phyloP scores from a whole-genome alignment of 2,888 invertebrate genomes.

The Athripsodes cinereus region DNA sequence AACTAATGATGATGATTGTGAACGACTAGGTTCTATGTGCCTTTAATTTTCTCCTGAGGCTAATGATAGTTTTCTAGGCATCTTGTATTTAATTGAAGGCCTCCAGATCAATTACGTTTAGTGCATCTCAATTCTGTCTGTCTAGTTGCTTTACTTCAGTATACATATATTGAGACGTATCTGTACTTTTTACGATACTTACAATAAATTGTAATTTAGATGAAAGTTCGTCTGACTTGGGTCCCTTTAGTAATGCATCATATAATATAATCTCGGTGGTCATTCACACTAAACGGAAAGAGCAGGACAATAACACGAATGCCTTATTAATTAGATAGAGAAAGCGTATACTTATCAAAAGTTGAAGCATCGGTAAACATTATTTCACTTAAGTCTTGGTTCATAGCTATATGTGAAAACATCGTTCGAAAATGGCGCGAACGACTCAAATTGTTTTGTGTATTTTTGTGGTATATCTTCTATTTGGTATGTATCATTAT shows the following conservation, averaged over 20 bases:
- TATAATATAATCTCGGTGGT: not conserved
- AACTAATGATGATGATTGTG: too few species aligned
- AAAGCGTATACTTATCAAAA: not conserved
- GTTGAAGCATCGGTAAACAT: not conserved
- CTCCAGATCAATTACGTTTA: too few species aligned
- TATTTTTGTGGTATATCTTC: not conserved
- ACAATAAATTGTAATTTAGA: too few species aligned
- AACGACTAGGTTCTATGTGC: too few species aligned
- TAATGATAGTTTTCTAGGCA: too few species aligned
- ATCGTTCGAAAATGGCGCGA: not conserved
- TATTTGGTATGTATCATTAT: not conserved
- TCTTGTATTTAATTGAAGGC: too few species aligned
- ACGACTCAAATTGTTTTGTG: not conserved
- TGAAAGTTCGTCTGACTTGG: too few species aligned
- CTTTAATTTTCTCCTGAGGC: too few species aligned
- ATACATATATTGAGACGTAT: too few species aligned
- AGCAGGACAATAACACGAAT: not conserved
- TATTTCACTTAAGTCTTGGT: not conserved
- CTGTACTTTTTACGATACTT: too few species aligned
- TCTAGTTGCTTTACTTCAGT: too few species aligned
- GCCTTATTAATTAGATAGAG: not conserved
- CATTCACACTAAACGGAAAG: not conserved
- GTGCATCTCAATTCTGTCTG: too few species aligned
- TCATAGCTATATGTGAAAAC: not conserved
- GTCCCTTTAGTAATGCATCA: not conserved